Base-by-base conservation (phyloP, 2,888 invertebrate genomes). In the Diaperis boleti region DNA sequence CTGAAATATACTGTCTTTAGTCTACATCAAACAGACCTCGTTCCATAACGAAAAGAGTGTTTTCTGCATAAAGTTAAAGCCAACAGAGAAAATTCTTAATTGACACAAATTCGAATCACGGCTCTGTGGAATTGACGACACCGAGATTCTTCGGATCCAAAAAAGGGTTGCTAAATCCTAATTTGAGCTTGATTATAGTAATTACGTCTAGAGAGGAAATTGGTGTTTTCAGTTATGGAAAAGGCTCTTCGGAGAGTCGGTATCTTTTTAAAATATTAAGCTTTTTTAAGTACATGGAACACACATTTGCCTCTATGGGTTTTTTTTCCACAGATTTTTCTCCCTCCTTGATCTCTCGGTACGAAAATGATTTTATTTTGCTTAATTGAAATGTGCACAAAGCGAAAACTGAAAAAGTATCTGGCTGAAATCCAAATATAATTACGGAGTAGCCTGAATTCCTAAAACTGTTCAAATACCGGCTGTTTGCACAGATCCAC, bases 321-420 rank as follows among this genome's bases (percentile, higher is more conserved):
- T 56, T 56, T 56, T 45, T 42, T 39, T 35, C n/a, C 33, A n/a
- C 31, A 33, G 13, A 26, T 18, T n/a, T 20, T 57, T 13, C 37
- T 29, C 13, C 33, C 42, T 17, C 20, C 18, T 35, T 39, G 31
- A 18, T 11, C 29, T 50, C 18, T 49, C 29, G 7, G 17, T 35
- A 42, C 41, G 41, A 52, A 60, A 45, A 59, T 64, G 49, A 64
- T 64, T 66, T 64, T 66, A 52, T 64, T 62, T 62, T 49, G 60
- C 60, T 65, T 74, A 75, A 75, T 73, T 74, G 71, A 73, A 75
- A 73, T 73, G 73, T 72, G 67, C 72, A 71, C 71, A 71, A 70
- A 74, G 73, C 74, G 73, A 72, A 75, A 72, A 74, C 73, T 70
- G 72, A 72, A 75, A 75, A 73, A 75, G 75, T 73, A 75, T 73